Conservation (phyloP, 35 echinoderm and acorn worm genomes). For the Lytechinus pictus region DNA sequence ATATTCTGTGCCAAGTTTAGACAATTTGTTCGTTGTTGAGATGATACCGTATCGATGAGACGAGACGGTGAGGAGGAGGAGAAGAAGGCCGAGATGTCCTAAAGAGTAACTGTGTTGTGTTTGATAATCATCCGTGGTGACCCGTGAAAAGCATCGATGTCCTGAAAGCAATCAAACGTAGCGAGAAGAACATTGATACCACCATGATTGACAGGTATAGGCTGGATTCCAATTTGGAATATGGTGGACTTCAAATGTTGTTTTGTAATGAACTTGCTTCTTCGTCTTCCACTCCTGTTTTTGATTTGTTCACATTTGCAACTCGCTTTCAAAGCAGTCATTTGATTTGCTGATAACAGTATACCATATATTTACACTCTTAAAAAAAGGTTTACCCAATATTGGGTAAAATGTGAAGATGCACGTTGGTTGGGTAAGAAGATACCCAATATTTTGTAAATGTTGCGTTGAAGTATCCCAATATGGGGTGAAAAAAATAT, state of each 20-base stretch:
- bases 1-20: not conserved
- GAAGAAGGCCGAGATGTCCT: not conserved
- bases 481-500: no score
- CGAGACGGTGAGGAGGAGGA: not conserved
- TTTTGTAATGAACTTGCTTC: no score
- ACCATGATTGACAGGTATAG: not conserved
- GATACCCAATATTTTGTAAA: no score
- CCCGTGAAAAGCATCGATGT: not conserved
- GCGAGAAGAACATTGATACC: not conserved
- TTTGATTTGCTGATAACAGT: not conserved
- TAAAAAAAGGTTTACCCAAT: no score
- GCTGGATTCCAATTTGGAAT: not conserved
- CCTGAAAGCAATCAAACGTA: not conserved
- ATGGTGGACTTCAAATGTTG: not conserved
- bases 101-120: not conserved
- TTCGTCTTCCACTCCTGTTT: not conserved
- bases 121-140: constrained; percentile 2
- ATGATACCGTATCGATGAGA: not conserved
- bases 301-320: not conserved
- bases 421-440: no score
- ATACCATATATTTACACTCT: no score
- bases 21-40: not conserved
- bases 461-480: no score
- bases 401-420: no score
- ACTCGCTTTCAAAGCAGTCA: not conserved